These are phyloP conservation scores for Halcyon chelicuti DNA, from an alignment of 2,797 vertebrate genomes.

Conservation along the genomic window DNA sequence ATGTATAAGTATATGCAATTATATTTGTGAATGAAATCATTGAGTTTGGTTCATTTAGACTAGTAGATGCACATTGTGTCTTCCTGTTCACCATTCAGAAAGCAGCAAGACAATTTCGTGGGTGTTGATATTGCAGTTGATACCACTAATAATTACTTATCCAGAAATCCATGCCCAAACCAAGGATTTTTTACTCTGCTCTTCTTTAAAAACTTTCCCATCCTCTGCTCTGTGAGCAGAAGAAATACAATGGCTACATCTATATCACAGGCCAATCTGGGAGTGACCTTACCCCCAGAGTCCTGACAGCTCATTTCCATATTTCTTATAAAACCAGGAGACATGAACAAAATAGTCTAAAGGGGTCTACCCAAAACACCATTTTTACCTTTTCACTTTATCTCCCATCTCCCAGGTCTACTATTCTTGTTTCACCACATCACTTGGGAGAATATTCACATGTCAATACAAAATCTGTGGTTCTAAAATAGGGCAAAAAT, in stretches of 20 bases:
- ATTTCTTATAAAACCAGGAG: background rate
- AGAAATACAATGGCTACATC: background rate
- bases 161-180: background rate
- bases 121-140: background rate
- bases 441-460: background rate
- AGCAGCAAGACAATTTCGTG: background rate
- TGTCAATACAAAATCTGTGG: background rate
- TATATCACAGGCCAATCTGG: background rate
- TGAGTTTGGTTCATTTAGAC: background rate
- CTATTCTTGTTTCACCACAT: background rate
- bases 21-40: slow-evolving; percentile 30
- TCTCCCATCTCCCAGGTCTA: background rate
- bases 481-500: background rate
- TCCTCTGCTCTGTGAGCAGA: background rate
- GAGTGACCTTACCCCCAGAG: background rate
- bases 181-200: background rate
- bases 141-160: background rate
- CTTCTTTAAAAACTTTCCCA: background rate
- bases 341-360: background rate
- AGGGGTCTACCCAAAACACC: background rate
- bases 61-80: background rate
- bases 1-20: slow-evolving; percentile 6
- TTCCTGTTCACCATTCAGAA: background rate
- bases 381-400: background rate
- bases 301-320: background rate